Percentiles rank a stretch among this genome's conserved stretches.
Conservation (phyloP, 2,888 invertebrate genomes). For the Zaprionus bogoriensis region DNA sequence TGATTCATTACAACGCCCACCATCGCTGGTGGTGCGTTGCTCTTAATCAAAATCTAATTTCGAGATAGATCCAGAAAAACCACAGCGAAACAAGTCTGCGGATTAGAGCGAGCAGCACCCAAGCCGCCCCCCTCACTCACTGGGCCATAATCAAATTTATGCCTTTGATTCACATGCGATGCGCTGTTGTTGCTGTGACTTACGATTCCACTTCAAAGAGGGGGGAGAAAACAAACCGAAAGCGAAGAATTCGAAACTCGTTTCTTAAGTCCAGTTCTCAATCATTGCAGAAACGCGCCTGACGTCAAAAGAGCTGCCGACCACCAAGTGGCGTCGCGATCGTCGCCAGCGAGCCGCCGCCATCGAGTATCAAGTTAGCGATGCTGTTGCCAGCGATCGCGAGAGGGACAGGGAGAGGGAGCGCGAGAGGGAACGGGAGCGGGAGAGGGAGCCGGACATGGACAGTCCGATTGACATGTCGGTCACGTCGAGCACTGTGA, state of each 20-base stretch:
- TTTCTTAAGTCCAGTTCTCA: constrained; percentile 39
- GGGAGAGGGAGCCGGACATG: constrained; percentile 60
- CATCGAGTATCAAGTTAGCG: constrained; percentile 77
- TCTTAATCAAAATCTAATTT: constrained; percentile 51
- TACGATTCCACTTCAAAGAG: too few species aligned
- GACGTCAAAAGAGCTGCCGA: constrained; percentile 86
- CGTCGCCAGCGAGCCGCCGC: constrained; percentile 84
- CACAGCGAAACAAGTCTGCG: constrained; percentile 26
- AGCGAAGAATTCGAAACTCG: constrained; percentile 19
- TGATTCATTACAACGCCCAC: constrained; percentile 72
- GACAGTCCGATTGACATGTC: constrained; percentile 83
- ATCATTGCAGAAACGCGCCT: constrained; percentile 81
- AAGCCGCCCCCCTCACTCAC: constrained; percentile 4
- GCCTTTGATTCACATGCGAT: constrained; percentile 55
- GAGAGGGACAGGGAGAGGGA: constrained; percentile 32
- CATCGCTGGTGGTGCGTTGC: constrained; percentile 21
- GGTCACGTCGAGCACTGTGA: constrained; percentile 79
- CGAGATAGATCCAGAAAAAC: constrained; percentile 21
- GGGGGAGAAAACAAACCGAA: constrained; percentile 1
- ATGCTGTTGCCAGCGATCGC: constrained; percentile 38
- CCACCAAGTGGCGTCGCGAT: constrained; percentile 89
- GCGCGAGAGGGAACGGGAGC: constrained; percentile 30
- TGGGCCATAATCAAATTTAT: constrained; percentile 34
- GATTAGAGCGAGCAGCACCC: constrained; percentile 13
- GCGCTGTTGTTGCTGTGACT: constrained; percentile 6